Evolutionary conservation across 2,797 vertebrate species (phyloP).

Genomic region (Rhinichthys osculus): DNA sequence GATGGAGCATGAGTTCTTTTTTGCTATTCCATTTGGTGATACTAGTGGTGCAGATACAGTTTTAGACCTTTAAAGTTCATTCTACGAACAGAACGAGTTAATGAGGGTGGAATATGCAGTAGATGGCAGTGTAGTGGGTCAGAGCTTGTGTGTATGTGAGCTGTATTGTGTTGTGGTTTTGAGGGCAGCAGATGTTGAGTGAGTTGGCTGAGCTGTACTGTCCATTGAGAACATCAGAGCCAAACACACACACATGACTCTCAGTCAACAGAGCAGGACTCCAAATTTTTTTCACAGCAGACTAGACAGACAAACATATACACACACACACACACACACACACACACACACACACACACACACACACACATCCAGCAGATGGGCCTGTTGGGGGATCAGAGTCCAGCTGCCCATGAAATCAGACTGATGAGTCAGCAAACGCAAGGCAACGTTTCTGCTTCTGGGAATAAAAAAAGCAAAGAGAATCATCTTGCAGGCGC

Average conservation of each 20-base stretch:
- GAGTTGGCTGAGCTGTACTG: constrained; percentile 42
- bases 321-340: neutral
- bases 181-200: constrained; percentile 55
- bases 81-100: neutral
- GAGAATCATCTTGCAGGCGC: constrained; percentile 51
- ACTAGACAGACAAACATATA: constrained; percentile 20
- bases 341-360: constrained; percentile 15
- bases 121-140: constrained; percentile 30
- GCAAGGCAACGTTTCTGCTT: constrained; percentile 50
- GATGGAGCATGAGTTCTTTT: neutral
- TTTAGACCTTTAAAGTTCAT: neutral
- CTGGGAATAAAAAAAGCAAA: constrained; percentile 45
- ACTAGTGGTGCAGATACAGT: neutral
- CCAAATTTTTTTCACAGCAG: constrained; percentile 30
- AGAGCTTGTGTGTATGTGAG: neutral
- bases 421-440: constrained; percentile 76
- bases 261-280: constrained; percentile 31
- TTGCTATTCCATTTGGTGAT: neutral
- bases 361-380: constrained; percentile 63
- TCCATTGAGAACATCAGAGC: constrained; percentile 48
- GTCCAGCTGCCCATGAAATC: constrained; percentile 75
- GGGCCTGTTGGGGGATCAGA: constrained; percentile 69
- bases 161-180: constrained; percentile 43
- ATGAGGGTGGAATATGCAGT: neutral
- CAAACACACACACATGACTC: constrained; percentile 38